Base-by-base conservation (phyloP, 2,113 vertebrate species). In the Epinephelus lanceolatus region DNA sequence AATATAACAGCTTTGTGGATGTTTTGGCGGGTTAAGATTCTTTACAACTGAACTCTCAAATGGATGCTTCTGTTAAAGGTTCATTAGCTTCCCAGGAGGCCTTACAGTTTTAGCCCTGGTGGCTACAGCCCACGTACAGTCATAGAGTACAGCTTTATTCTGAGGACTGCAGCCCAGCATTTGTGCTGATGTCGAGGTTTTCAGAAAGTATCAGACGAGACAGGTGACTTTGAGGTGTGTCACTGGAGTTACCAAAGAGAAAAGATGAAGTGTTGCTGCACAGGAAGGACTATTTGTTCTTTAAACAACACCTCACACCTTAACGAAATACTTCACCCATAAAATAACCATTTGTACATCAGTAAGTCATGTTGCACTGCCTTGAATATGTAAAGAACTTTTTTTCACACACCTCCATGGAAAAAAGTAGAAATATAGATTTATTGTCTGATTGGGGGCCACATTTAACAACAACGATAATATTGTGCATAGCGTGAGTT, bases 1-100 rank as follows among this genome's bases (percentile, higher is more conserved):
- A 45, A 70, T 55, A 57, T 63, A n/a, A 11, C 14, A 67, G 18
- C 10, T 67, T 49, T 75, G 80, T 25, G 4, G 23, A 30, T 59
- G 33, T 57, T 51, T 71, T 65, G 11, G 13, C 13, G 47, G 76
- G 12, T 66, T 56, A 37, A 71, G 53, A 55, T 4, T 61, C 55
- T 73, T 85, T 61, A 66, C 55, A n/a, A 57, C 0, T 23, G 47
- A 70, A 27, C 30, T 67, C 40, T 70, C 45, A 70, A 45, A 53
- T 70, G 60, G 71, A 82, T 77, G 75, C 61, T 87, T 85, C 78
- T 61, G 66, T 80, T 51, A 15, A 11, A 51, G 71, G 42, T 30
- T 73, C 68, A 79, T 76, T 81, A 67, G 12, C 37, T 57, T 86
- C 61, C 25, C 45, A 73, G 51, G 25, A 27, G 45, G 66, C 30